Evolutionary conservation across 1,140 invertebrate species (phyloP), one percentile per base, ranked within the genome.

Genomic region (Stenopsyche tienmushanensis): DNA sequence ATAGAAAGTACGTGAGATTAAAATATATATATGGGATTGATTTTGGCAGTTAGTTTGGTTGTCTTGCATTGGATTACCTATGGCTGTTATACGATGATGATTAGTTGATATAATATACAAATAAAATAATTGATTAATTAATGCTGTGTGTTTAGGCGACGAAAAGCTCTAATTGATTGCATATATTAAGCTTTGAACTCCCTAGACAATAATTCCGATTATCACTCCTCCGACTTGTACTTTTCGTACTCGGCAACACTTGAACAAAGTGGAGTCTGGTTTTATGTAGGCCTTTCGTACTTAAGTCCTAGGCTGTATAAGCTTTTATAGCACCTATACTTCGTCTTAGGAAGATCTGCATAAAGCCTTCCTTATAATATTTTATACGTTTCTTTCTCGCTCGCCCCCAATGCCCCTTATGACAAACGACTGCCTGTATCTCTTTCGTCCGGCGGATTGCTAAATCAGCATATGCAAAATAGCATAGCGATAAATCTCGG

Each of bases 381-480:
- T 70, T 70, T 50, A 70, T 66, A 18, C 55, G 21, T 44, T 60
- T 62, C 60, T 66, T 62, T 66, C 64, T 42, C 54, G 24, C 49
- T 64, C 44, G 21, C 47, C 2, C 54, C 53, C 50, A 44, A 15
- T 57, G 49, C n/a, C 21, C 17, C 21, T 13, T 34, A 52, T 60
- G 64, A 66, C 60, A 60, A 54, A 60, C 54, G 47, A 60, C 53
- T 17, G 24, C 17, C 17, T 54, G 52, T 34, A 29, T 66, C 68
- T 47, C 67, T 47, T 63, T 70, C 64, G 3, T 24, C 10, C 54
- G 54, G 47, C 45, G 64, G 62, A 70, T 80, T 79, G 80, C 78
- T 81, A 81, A 81, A 81, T 81, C 80, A 81, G 80, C 80, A 80
- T 80, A 81, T 81, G 80, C 79, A 80, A 81, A 81, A 79, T 80